Evolutionary conservation across 2,113 vertebrate genomes (phyloP), one percentile per base, ranked within the genome.

Genomic region (Gallinago jamesoni): DNA sequence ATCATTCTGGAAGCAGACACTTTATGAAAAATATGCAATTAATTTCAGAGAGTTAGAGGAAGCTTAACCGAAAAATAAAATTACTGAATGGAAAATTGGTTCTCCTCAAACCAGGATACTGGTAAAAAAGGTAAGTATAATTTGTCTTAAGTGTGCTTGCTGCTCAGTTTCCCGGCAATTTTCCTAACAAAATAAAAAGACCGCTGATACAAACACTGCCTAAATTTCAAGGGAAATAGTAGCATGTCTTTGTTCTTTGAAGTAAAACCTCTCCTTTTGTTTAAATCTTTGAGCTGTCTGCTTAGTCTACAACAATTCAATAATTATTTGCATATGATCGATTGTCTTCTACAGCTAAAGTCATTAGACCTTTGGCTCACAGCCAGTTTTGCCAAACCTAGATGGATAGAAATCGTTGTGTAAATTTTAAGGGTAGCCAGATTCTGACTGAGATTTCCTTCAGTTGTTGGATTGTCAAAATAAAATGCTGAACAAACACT

Each of bases 401-500:
- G 48, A 84, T 41, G 52, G 41, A 84, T 10, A 56, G 90, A 89
- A 96, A 83, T 62, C 17, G 17, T 50, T 62, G 70, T 12, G 41
- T 47, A 90, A 88, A 79, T 90, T 83, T 87, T 81, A 92, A 78
- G 62, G 41, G 33, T 45, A 94, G 56, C 15, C 31, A 78, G 45
- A 91, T 66, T 93, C 52, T 0, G 14, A 69, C 39, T 57, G 64
- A 95, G 63, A 86, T 90, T 96, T 97, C 96, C 82, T 90, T 66
- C 72, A 87, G 39, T 62, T 89, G 75, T 57, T 70, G 73, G 85
- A 87, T 84, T 98, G 84, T 95, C 93, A 98, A 93, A 95, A 95
- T 94, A 95, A 96, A 98, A 97, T 74, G 89, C 75, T 87, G 84
- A 95, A 97, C 84, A 94, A 93, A 94, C 92, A 94, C 33, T 88